Conservation (phyloP, 1,140 invertebrate species). For the Plectrocnemia conspersa region DNA sequence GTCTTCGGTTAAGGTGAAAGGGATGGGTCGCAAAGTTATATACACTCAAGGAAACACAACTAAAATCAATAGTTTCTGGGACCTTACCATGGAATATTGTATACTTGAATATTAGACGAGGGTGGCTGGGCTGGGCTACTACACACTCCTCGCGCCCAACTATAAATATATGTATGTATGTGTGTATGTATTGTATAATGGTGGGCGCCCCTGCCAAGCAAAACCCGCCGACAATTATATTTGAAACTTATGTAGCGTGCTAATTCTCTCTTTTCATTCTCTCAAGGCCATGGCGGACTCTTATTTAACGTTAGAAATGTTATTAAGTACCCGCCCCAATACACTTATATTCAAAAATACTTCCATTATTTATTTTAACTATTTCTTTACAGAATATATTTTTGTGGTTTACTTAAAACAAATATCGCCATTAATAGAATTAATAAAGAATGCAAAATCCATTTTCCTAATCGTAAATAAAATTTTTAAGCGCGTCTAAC, state of each 20-base stretch:
- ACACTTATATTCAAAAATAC: not conserved
- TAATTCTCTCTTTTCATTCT: slow-evolving; percentile 5
- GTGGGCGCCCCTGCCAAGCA: not conserved
- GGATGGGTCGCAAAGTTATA: slow-evolving; percentile 31
- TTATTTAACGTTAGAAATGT: slow-evolving; percentile 9
- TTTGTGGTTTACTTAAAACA: too few species aligned
- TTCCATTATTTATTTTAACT: too few species aligned
- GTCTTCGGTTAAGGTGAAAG: slow-evolving; percentile 26
- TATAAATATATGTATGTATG: slow-evolving; percentile 23
- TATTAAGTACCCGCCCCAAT: not conserved
- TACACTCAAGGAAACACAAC: slow-evolving; percentile 32
- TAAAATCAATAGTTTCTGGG: slow-evolving; percentile 36
- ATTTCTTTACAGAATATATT: too few species aligned
- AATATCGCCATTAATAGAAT: too few species aligned
- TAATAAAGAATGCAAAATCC: not conserved
- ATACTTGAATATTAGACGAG: slow-evolving; percentile 26
- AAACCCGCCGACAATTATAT: slow-evolving; percentile 21
- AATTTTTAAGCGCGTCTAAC: not conserved
- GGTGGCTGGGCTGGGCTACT: slow-evolving; percentile 14
- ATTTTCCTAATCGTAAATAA: not conserved
- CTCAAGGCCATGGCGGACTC: not conserved
- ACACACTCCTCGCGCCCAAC: not conserved
- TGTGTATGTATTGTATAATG: too few species aligned
- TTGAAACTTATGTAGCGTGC: slow-evolving; percentile 10
- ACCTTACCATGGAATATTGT: slow-evolving; percentile 25